phyloP scores from a whole-genome alignment of 2,797 vertebrate genomes.

The Eidolon dupreanum region DNA sequence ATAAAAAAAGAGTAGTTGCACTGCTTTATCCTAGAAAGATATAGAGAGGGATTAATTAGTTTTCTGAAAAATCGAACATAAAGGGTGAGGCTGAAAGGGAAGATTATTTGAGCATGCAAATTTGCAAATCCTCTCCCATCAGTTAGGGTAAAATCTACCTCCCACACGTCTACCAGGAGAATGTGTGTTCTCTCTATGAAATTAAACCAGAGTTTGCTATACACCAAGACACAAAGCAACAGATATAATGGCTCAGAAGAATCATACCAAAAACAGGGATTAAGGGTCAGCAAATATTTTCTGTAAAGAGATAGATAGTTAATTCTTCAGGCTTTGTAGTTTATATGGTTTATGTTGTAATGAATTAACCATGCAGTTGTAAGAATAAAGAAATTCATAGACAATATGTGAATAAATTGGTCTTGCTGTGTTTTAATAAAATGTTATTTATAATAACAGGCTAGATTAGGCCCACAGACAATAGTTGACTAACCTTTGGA shows the following conservation, averaged over 20 bases:
- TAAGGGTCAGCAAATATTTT: not conserved
- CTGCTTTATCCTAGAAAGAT: not conserved
- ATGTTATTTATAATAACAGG: not conserved
- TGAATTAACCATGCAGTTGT: not conserved
- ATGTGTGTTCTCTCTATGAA: not conserved
- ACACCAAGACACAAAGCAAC: not conserved
- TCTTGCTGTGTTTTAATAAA: not conserved
- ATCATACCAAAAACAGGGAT: not conserved
- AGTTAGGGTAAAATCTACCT: not conserved
- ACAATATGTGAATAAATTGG: not conserved
- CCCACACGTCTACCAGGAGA: not conserved
- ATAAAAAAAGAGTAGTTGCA: not conserved
- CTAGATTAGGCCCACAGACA: not conserved
- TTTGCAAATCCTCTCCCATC: not conserved
- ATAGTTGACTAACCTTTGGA: not conserved
- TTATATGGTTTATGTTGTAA: not conserved
- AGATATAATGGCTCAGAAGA: not conserved
- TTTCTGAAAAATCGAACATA: not conserved
- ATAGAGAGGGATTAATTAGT: not conserved
- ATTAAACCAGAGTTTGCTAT: not conserved
- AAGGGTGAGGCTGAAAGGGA: not conserved
- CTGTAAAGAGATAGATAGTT: not conserved
- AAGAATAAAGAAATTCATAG: not conserved
- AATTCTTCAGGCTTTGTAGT: not conserved
- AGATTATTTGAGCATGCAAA: not conserved